Evolutionary conservation across 1,140 invertebrate genomes (phyloP), one percentile per base, ranked within the genome.

Genomic region (Eueides isabella): DNA sequence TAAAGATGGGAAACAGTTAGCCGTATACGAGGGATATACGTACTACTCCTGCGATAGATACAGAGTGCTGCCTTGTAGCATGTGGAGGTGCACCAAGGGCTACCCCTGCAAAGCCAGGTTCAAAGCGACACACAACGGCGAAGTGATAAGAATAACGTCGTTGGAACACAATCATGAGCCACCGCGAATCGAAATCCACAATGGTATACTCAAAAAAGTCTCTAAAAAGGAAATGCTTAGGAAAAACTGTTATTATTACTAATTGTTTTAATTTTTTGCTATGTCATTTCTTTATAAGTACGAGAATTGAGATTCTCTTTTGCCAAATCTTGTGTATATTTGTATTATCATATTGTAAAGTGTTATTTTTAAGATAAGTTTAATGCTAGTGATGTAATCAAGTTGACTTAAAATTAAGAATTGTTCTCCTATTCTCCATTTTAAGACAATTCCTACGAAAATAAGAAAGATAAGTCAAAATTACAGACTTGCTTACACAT

Each of bases 71-170:
- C 77, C 44, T 5, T 75, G 75, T n/a, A 74, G 77, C 7, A 85
- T 84, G 80, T 88, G 86, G 86, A 65, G 86, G 23, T 88, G 86
- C 38, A 88, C 86, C 23, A 83, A 80, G 12, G 81, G 82, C 4
- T 83, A 85, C 16, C 80, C 78, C 0, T 88, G 86, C 62, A 88
- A 88, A 61, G 82, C 84, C 9, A 72, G 82, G 55, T 86, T 88
- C 65, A 84, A 84, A 61, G 76, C 80, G 7, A 71, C 72, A 2
- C 55, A 55, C 26, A 71, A 76, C 5, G 82, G 86, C 0, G 26
- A 75, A 29, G 62, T 85, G 0, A 14, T 86, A 23, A 77, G 75
- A 9, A 70, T 82, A 5, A 85, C 77, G 3, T 81, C 79, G 0
- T 29, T 85, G 12, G 30, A 76, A 19, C 86, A 88, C 64, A 80